Evolutionary conservation across 1,140 invertebrate genomes (phyloP), one percentile per base, ranked within the genome.

Genomic region (Drosophila leontia): DNA sequence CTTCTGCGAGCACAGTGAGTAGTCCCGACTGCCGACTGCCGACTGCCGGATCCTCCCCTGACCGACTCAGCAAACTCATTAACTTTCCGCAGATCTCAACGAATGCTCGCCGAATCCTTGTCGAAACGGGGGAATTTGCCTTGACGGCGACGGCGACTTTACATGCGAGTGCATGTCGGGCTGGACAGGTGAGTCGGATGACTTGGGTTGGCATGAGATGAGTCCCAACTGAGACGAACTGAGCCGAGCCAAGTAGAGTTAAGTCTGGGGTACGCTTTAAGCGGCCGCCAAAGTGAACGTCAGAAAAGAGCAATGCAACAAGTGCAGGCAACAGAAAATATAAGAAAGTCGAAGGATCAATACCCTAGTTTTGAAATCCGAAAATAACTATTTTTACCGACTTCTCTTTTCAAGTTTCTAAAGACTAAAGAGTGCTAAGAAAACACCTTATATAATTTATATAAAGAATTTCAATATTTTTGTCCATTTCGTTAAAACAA

Each of bases 61-160:
- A 39, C 47, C 15, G 42, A 51, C 29, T 13, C 75, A 78, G 78
- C 75, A 67, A 90, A 91, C 85, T 90, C 85, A 90, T 90, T 90
- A 90, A 90, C 82, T 90, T 87, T 75, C 93, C 94, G 35, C 93
- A 96, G 96, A 98, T 91, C 95, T 97, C 19, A 95, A 98, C 92
- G 97, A 98, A 84, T 98, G 97, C 91, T 93, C 93, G 57, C 94
- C 94, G 45, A 94, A 94, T 83, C 96, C 96, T 32, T 97, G 97
- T 82, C 94, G 94, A 67, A 96, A 97, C 87, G 96, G 96, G 68
- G 96, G 95, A 35, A 96, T 95, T 41, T 97, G 97, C 92, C 94
- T 95, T 26, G 96, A 97, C 92, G 94, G 94, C 34, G 94, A 96
- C 59, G 96, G 95, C 35, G 95, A 96, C 78, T 97, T 96, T 92